Evolutionary conservation across 1,140 invertebrate genomes (phyloP).

Genomic region (Musca domestica): DNA sequence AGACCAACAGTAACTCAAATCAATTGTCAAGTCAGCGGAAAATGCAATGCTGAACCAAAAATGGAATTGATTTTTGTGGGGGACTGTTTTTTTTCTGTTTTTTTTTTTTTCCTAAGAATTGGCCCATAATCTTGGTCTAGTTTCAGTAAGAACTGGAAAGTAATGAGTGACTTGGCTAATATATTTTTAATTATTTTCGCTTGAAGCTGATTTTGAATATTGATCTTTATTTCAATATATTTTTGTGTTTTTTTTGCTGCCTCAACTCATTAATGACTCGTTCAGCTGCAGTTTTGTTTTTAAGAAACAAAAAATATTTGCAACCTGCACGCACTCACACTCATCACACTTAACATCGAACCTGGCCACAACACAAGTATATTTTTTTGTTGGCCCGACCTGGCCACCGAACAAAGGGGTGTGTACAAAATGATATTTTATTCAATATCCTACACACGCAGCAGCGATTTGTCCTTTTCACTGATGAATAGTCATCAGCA

Average conservation of each 20-base stretch:
- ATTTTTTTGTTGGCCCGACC: background rate
- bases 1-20: too few species aligned
- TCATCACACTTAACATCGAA: conserved; percentile 1
- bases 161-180: too few species aligned
- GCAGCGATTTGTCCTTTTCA: conserved; percentile 52
- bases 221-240: background rate
- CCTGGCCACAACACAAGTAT: background rate
- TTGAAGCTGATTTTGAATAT: background rate
- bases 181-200: too few species aligned
- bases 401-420: conserved; percentile 33
- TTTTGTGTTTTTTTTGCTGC: background rate
- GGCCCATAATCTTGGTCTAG: too few species aligned
- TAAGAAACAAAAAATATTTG: conserved; percentile 10
- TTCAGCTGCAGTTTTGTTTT: background rate
- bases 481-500: conserved; percentile 24
- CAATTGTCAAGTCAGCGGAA: too few species aligned
- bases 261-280: conserved; percentile 4
- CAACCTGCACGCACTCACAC: conserved; percentile 7
- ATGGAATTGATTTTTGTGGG: too few species aligned
- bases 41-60: too few species aligned
- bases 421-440: conserved; percentile 54
- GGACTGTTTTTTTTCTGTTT: too few species aligned
- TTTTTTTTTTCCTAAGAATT: too few species aligned
- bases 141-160: too few species aligned
- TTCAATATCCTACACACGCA: conserved; percentile 46